Evolutionary conservation across 2,888 invertebrate genomes (phyloP).

Genomic region (Rhopalosiphum nymphaeae): DNA sequence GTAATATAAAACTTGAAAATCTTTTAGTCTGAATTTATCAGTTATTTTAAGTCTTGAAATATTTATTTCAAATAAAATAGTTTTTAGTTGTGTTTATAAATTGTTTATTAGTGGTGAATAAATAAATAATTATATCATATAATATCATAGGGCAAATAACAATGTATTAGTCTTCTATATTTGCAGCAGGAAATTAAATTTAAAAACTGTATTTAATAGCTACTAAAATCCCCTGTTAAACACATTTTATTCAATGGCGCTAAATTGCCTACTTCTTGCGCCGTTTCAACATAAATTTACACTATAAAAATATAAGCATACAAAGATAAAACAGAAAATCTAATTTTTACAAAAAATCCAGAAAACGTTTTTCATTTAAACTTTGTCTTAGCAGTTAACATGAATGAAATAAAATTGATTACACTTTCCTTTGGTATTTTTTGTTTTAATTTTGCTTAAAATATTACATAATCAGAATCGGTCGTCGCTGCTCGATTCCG

Average conservation of each 20-base stretch:
- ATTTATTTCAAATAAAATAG: not conserved
- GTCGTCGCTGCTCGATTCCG: too few relatives aligned
- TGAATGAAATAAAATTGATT: not conserved
- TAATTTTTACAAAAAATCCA: not conserved
- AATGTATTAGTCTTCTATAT: not conserved
- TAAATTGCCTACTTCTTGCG: not conserved
- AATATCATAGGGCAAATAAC: not conserved
- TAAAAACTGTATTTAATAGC: not conserved
- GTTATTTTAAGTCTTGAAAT: not conserved
- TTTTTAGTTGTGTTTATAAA: not conserved
- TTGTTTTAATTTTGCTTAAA: too few relatives aligned
- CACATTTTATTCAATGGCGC: not conserved
- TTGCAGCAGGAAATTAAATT: not conserved
- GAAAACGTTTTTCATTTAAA: not conserved
- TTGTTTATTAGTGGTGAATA: not conserved
- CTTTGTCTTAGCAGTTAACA: not conserved
- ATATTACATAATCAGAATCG: too few relatives aligned
- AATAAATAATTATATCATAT: not conserved
- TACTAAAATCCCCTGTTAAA: not conserved
- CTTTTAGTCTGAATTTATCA: not conserved
- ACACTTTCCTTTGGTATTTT: too few relatives aligned
- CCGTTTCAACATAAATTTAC: not conserved
- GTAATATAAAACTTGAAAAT: not conserved
- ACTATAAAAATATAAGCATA: not conserved
- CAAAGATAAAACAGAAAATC: not conserved